A percentile compares a stretch with the other conserved stretches of the same genome.
phyloP scores from a whole-genome alignment of 2,797 vertebrate species.

The Amazonetta brasiliensis region DNA sequence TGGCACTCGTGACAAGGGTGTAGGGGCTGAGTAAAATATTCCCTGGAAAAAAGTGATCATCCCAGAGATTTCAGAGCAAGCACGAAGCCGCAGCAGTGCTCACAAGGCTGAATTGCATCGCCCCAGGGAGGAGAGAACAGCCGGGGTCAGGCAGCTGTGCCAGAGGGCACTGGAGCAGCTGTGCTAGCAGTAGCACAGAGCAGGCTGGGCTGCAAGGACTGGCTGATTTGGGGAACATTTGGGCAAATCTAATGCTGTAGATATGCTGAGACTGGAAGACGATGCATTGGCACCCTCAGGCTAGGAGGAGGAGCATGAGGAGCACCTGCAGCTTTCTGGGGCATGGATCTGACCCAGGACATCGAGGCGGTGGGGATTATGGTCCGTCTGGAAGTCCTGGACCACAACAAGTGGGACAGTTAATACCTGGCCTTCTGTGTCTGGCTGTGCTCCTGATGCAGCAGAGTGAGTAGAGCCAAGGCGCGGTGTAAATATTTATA shows the following conservation, averaged over 20 bases:
- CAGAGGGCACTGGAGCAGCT: background rate
- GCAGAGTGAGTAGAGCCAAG: background rate
- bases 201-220: background rate
- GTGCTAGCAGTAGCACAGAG: background rate
- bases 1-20: background rate
- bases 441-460: background rate
- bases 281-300: rapidly evolving
- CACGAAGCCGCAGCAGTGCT: background rate
- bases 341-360: background rate
- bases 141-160: background rate
- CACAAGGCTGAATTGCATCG: background rate
- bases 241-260: background rate
- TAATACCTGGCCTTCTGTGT: background rate
- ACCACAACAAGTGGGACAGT: background rate
- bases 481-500: conserved; percentile 46
- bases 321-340: rapidly evolving
- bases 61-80: background rate
- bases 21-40: background rate
- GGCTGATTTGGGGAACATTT: rapidly evolving
- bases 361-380: background rate
- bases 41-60: conserved; percentile 45
- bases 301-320: background rate
- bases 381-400: background rate
- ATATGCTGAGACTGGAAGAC: rapidly evolving
- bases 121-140: background rate